Evolutionary conservation across 2,113 vertebrate species (phyloP), one percentile per base, ranked within the genome.

Genomic region (Tylochromis polylepis): DNA sequence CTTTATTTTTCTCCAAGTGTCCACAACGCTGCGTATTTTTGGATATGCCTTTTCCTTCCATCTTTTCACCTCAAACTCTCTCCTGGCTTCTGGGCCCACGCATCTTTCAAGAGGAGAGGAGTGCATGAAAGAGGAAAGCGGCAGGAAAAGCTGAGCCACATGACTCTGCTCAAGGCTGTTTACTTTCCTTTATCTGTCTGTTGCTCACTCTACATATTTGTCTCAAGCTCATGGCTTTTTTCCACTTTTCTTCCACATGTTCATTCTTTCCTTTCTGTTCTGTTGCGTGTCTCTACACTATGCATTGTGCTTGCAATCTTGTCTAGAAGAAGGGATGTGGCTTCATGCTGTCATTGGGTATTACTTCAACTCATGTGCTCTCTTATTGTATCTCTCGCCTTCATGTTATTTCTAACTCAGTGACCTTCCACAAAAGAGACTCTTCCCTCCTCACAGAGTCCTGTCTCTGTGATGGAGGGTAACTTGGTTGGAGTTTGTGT

Each of bases 341-440:
- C 92, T 95, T 93, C 85, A 93, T 91, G 87, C 95, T 91, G 94
- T 95, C 93, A 82, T 72, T 83, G 89, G 82, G 20, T 57, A 95
- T 96, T 95, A 95, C 88, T 96, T 95, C 93, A 94, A 89, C 94
- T 90, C 82, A 12, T 90, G 41, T 90, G 90, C 90, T 55, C 88
- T 79, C 86, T 84, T 87, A 83, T 87, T 92, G 79, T 53, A 8
- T 90, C 36, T 82, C 89, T 92, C 85, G 87, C 46, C 77, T 90
- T 78, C 41, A 58, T 77, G 90, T 94, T 94, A 91, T 79, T 90
- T 58, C 12, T 86, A 87, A 58, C 85, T 59, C 85, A 86, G 78
- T 85, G 89, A 90, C 8, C 11, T 36, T 49, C 62, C 53, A 88
- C 89, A 89, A 85, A 84, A 72, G 78, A 89, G 67, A 62, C 75